Percentiles rank a stretch among this genome's conserved stretches.
These are phyloP conservation scores for Parochlus steinenii DNA, from an alignment of 2,888 invertebrate genomes.

Conservation along the genomic window DNA sequence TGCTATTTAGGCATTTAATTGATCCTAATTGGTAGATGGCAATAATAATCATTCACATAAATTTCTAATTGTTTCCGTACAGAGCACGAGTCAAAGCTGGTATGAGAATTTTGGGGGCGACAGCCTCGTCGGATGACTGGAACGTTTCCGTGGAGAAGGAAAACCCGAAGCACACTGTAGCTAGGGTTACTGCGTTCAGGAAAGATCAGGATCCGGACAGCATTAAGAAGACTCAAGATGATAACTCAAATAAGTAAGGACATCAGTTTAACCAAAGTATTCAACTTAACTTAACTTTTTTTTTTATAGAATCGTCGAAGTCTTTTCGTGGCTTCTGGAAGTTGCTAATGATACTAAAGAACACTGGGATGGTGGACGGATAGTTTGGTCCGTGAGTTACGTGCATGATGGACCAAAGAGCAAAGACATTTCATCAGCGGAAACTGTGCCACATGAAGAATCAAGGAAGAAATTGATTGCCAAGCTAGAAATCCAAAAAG, in stretches of 20 bases:
- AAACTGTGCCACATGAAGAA: conserved; percentile 24
- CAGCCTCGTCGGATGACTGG: conserved; percentile 64
- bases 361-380: conserved; percentile 63
- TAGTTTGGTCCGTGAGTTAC: conserved; percentile 74
- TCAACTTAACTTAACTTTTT: conserved; percentile 14
- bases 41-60: too few species aligned
- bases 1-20: too few species aligned
- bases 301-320: conserved; percentile 47
- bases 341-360: conserved; percentile 64
- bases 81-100: conserved; percentile 85
- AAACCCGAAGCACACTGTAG: conserved; percentile 70
- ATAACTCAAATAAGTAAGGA: conserved; percentile 16
- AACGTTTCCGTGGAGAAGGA: conserved; percentile 68
- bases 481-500: conserved; percentile 77
- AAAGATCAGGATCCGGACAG: conserved; percentile 34
- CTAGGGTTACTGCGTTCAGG: conserved; percentile 71
- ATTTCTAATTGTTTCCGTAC: conserved; percentile 20
- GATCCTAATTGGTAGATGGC: too few species aligned
- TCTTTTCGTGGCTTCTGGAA: conserved; percentile 83
- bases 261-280: conserved; percentile 2
- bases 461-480: conserved; percentile 54
- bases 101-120: conserved; percentile 66
- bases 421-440: conserved; percentile 22
- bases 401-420: conserved; percentile 40
- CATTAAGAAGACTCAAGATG: conserved; percentile 15